A percentile compares a stretch with the other conserved stretches of the same genome.
Evolutionary conservation across 2,888 invertebrate species (phyloP).

Genomic region (Caenorhabditis macrosperma): DNA sequence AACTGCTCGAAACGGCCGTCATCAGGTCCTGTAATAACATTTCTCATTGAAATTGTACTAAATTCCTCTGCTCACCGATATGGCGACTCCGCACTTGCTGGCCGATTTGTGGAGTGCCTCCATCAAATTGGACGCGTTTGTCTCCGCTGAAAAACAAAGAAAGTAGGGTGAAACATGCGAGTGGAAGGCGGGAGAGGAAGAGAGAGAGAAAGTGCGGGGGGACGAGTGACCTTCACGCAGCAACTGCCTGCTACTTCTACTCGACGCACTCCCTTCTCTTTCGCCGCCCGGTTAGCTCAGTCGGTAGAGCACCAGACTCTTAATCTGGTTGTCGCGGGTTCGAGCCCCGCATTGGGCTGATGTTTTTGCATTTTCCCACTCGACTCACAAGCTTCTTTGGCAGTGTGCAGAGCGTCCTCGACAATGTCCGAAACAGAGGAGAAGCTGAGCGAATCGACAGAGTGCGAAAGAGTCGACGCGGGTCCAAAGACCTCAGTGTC

Average conservation of each 20-base stretch:
- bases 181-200: no score
- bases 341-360: constrained; percentile 78
- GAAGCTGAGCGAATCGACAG: constrained; percentile 10
- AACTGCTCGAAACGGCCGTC: constrained; percentile 29
- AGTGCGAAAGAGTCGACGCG: neutral
- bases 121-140: neutral
- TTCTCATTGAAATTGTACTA: neutral
- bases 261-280: neutral
- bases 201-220: neutral
- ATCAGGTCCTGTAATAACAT: constrained; percentile 30
- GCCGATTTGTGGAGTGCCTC: constrained; percentile 35
- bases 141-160: constrained; percentile 24
- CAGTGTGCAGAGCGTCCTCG: constrained; percentile 42
- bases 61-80: constrained; percentile 12
- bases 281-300: constrained; percentile 77
- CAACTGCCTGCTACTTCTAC: neutral
- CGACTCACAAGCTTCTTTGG: constrained; percentile 29
- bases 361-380: neutral
- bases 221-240: neutral
- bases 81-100: constrained; percentile 22
- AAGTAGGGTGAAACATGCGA: no score
- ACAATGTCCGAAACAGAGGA: constrained; percentile 16
- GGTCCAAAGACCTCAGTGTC: no score
- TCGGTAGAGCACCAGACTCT: constrained; percentile 80
- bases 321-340: constrained; percentile 79